Percentiles rank a stretch among this genome's conserved stretches.
Evolutionary conservation across 2,113 vertebrate genomes (phyloP).

Genomic region (Crotalus helleri): DNA sequence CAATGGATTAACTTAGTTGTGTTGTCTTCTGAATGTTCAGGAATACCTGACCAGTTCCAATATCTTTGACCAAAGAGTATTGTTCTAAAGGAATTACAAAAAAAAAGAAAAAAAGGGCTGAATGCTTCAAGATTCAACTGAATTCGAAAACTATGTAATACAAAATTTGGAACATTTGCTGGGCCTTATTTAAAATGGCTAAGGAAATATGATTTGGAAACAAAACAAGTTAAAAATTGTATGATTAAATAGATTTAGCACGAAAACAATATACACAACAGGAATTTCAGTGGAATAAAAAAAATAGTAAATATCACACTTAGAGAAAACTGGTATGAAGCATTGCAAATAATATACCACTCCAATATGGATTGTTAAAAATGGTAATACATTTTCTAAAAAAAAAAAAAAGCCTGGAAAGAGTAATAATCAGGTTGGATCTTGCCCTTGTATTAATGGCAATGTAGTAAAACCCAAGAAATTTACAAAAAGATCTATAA

Average conservation of each 20-base stretch:
- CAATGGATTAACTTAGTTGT: background rate
- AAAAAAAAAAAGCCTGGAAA: background rate
- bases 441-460: background rate
- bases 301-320: background rate
- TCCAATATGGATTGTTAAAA: background rate
- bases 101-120: background rate
- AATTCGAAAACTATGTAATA: background rate
- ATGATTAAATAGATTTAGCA: background rate
- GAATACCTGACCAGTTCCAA: background rate
- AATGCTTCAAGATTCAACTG: background rate
- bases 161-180: background rate
- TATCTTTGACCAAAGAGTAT: background rate
- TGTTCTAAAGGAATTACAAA: background rate
- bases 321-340: background rate
- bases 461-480: background rate
- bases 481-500: background rate
- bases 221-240: background rate
- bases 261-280: background rate
- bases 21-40: background rate
- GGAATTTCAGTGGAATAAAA: background rate
- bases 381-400: background rate
- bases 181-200: background rate
- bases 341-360: background rate
- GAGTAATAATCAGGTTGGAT: background rate
- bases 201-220: background rate